These are phyloP conservation scores for Sebastes steindachneri DNA, from an alignment of 2,797 vertebrate genomes.

Conservation along the genomic window DNA sequence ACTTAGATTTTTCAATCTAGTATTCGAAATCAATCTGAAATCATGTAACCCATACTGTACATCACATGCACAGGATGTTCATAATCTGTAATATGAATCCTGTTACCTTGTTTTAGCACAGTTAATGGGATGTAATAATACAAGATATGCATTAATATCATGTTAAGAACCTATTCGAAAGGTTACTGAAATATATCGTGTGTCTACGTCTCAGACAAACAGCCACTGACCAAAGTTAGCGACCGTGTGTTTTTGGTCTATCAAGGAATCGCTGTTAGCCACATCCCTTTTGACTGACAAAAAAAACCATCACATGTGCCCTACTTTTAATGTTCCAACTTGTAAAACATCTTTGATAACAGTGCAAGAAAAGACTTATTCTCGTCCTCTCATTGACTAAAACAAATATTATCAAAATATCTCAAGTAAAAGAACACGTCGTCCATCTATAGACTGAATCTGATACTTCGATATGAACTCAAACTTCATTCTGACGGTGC, in stretches of 20 bases:
- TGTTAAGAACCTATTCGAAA: constrained; percentile 11
- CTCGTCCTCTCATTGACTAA: not conserved
- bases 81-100: constrained; percentile 1
- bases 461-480: constrained; percentile 8
- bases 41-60: not conserved
- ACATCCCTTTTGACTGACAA: constrained; percentile 12
- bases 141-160: constrained; percentile 2
- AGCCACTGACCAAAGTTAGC: constrained; percentile 19
- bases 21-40: constrained; percentile 29
- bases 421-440: not conserved
- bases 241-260: constrained; percentile 59
- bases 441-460: constrained; percentile 17
- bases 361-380: not conserved
- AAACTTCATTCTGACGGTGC: constrained; percentile 52
- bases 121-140: not conserved
- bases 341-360: constrained; percentile 1
- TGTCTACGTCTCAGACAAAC: constrained; percentile 21
- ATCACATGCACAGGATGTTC: constrained; percentile 5
- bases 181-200: not conserved
- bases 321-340: not conserved
- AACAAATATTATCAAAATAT: not conserved
- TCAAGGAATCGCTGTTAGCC: constrained; percentile 13
- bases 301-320: constrained; percentile 2
- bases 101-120: not conserved
- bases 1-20: not conserved